Evolutionary conservation across 2,888 invertebrate genomes (phyloP), one percentile per base, ranked within the genome.

Genomic region (Aradus depressus): DNA sequence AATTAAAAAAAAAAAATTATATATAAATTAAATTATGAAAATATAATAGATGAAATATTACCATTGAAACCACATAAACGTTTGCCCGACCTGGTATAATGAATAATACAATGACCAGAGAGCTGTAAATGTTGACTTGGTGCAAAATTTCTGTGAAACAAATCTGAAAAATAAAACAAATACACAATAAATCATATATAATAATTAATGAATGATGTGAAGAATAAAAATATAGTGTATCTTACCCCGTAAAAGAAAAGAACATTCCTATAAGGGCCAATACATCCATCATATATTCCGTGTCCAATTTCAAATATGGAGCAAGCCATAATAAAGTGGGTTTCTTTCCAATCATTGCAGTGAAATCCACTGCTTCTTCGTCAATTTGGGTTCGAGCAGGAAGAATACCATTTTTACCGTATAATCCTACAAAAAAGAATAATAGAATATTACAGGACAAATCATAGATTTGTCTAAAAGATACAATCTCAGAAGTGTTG

Each of bases 11-110:
- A n/a, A n/a, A n/a, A n/a, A n/a, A n/a, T n/a, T n/a, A n/a, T n/a
- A n/a, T n/a, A n/a, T n/a, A n/a, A 5, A 44, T 44, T 44, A 44
- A n/a, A 6, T 48, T 28, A 48, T 18, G 43, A 32, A 14, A 3
- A 50, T 1, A 43, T 3, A 18, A 14, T 34, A 32, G 35, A 49
- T 25, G 14, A 34, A 38, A 14, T 54, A 72, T 72, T 71, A 80
- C 82, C 81, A 84, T 66, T 82, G 81, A 61, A 78, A 80, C 72
- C 75, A 77, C 62, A 84, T 72, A 66, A 85, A 85, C 42, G 77
- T 75, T 67, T 82, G 81, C 14, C 84, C 84, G 59, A 84, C 75
- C 70, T 83, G 81, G 62, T 77, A 81, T n/a, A 84, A 64, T 0
- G 84, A 84, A 61, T 77, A 78, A 66, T 84, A 86, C 2, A 80